These are phyloP conservation scores for Zaprionus inermis DNA, from an alignment of 1,140 invertebrate genomes.

Conservation along the genomic window DNA sequence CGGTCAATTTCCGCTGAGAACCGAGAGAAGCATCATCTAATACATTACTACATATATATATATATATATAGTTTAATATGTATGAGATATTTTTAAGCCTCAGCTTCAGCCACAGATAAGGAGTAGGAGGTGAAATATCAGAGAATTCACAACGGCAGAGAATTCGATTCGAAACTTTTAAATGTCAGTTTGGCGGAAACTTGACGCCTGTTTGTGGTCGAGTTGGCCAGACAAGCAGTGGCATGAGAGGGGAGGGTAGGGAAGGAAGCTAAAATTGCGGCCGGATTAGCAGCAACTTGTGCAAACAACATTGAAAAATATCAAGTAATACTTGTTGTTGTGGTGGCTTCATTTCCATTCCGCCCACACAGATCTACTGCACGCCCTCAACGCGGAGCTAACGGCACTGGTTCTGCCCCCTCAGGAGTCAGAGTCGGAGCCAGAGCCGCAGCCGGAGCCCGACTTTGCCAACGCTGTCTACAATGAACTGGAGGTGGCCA, in stretches of 20 bases:
- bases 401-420: conserved; percentile 32
- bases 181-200: conserved; percentile 63
- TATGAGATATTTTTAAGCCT: conserved; percentile 52
- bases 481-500: conserved; percentile 73
- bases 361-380: conserved; percentile 64
- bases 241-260: not conserved
- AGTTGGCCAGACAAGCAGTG: not conserved
- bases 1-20: conserved; percentile 69
- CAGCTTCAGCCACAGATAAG: conserved; percentile 31
- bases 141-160: not conserved
- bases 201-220: conserved; percentile 27
- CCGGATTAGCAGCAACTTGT: conserved; percentile 55
- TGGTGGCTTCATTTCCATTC: conserved; percentile 4
- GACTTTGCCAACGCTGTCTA: conserved; percentile 70
- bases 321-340: conserved; percentile 48
- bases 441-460: conserved; percentile 26
- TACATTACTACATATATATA: not conserved
- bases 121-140: not conserved
- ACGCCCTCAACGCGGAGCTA: conserved; percentile 64
- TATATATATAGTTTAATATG: conserved; percentile 44
- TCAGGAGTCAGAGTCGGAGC: conserved; percentile 37
- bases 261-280: conserved; percentile 25
- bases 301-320: conserved; percentile 53
- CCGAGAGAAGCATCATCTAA: conserved; percentile 14
- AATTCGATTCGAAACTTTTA: conserved; percentile 57